Evolutionary conservation across 2,888 invertebrate species (phyloP).

Genomic region (Escarpia spicata): DNA sequence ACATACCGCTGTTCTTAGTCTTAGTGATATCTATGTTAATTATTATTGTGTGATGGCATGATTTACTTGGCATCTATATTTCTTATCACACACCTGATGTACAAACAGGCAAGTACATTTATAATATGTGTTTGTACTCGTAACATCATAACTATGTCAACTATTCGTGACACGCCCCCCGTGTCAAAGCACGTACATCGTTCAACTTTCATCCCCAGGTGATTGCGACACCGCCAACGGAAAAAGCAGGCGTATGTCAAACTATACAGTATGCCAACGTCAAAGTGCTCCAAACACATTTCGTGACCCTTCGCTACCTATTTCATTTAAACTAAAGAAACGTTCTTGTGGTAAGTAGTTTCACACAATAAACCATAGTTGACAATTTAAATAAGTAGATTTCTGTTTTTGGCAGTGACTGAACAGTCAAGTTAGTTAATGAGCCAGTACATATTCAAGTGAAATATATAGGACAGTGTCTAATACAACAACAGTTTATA

Average conservation of each 20-base stretch:
- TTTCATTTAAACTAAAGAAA: neutral
- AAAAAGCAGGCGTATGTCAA: neutral
- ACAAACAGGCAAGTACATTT: neutral
- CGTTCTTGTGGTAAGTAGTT: neutral
- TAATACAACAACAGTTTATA: neutral
- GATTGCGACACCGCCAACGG: neutral
- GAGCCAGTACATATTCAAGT: neutral
- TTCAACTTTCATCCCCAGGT: neutral
- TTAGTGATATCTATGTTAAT: constrained; percentile 7
- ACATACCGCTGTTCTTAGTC: neutral
- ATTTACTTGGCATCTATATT: constrained; percentile 16
- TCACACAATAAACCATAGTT: neutral
- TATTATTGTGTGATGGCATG: neutral
- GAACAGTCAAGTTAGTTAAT: neutral
- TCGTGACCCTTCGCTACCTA: neutral
- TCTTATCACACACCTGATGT: neutral
- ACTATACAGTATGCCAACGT: neutral
- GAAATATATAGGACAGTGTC: neutral
- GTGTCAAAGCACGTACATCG: neutral
- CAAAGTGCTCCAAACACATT: neutral
- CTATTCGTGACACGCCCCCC: neutral
- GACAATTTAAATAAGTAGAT: neutral
- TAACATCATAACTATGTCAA: constrained; percentile 12
- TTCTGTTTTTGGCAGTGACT: neutral
- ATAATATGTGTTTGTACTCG: constrained; percentile 9